Percentiles rank a stretch among this genome's conserved stretches.
Evolutionary conservation across 2,797 vertebrate species (phyloP).

Genomic region (Myotis pilosus): DNA sequence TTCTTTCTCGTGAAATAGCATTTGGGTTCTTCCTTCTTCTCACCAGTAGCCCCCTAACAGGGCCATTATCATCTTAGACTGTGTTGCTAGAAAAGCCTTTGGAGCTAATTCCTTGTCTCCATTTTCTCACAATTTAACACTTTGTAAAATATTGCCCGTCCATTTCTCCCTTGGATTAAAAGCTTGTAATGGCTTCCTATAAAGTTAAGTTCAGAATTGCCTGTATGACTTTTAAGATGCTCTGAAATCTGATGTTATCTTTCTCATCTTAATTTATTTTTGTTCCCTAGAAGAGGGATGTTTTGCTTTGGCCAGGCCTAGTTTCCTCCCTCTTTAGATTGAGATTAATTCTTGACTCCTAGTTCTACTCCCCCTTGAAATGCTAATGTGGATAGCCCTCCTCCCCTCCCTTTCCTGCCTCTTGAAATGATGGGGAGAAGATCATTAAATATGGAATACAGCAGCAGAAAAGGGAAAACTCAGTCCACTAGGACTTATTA

Average conservation of each 20-base stretch:
- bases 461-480: neutral
- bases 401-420: neutral
- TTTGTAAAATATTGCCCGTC: neutral
- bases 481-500: neutral
- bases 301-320: neutral
- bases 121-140: neutral
- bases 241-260: neutral
- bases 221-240: neutral
- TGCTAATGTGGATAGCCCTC: neutral
- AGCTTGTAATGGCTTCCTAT: neutral
- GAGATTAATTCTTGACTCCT: neutral
- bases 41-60: neutral
- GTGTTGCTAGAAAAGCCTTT: slow-evolving; percentile 1
- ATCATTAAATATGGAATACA: neutral
- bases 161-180: neutral
- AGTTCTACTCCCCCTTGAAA: neutral
- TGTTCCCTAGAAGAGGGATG: neutral
- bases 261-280: neutral
- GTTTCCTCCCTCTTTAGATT: neutral
- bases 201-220: neutral
- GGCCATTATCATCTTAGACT: neutral
- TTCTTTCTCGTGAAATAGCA: neutral
- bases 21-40: neutral
- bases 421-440: neutral
- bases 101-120: neutral